Evolutionary conservation across 1,140 invertebrate genomes (phyloP).

Genomic region (Orchestia grillus): DNA sequence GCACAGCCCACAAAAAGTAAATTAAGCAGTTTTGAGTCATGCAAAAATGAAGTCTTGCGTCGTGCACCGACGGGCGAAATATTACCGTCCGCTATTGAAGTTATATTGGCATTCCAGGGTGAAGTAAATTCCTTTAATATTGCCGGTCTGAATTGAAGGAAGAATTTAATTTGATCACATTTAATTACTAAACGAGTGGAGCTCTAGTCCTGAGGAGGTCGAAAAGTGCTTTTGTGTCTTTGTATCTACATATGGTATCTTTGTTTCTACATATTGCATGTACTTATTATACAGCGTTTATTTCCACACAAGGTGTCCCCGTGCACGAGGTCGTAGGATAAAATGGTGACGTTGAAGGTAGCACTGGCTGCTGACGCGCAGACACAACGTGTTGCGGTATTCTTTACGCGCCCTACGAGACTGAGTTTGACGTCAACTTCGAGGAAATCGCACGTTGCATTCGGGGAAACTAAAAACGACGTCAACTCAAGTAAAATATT

Average conservation of each 20-base stretch:
- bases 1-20: not conserved
- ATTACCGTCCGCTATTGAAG: not conserved
- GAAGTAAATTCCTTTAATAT: not conserved
- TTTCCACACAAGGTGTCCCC: not conserved
- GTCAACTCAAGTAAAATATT: not conserved
- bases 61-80: not conserved
- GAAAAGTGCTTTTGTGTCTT: too few species aligned
- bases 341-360: not conserved
- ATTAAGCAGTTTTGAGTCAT: not conserved
- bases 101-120: not conserved
- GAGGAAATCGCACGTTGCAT: not conserved
- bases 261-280: too few species aligned
- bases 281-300: not conserved
- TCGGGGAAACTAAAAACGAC: not conserved
- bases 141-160: not conserved
- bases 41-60: not conserved
- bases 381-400: not conserved
- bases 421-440: not conserved
- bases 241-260: too few species aligned
- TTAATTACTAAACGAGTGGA: not conserved
- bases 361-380: not conserved
- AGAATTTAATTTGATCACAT: not conserved
- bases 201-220: not conserved
- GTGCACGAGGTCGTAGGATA: too few species aligned
- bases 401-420: not conserved